Evolutionary conservation across 2,888 invertebrate species (phyloP).

Genomic region (Ophion costatus): DNA sequence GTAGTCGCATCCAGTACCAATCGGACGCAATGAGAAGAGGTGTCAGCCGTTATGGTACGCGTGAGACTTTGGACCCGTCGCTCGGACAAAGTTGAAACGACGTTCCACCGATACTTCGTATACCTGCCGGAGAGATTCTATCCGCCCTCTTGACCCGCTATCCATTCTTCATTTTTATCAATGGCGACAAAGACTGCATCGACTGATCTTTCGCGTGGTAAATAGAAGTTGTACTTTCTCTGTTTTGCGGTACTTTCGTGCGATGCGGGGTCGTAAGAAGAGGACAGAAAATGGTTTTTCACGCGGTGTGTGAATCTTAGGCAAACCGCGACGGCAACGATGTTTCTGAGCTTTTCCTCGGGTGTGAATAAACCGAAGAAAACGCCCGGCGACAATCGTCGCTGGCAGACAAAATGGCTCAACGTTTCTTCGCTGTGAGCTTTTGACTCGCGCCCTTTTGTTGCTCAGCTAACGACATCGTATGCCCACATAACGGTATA

Average conservation of each 20-base stretch:
- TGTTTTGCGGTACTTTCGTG: conserved; percentile 44
- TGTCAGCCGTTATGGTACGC: not conserved
- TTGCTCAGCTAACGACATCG: conserved; percentile 1
- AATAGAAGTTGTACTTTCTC: conserved; percentile 23
- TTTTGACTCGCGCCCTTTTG: conserved; percentile 11
- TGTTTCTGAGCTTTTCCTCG: conserved; percentile 66
- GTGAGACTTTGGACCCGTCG: not conserved
- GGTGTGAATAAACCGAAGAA: conserved; percentile 69
- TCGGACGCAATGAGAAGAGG: conserved; percentile 4
- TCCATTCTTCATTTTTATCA: not conserved
- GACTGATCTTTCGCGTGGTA: conserved; percentile 24
- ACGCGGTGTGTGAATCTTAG: not conserved
- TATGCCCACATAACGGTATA: conserved; percentile 26
- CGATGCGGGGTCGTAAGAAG: conserved; percentile 6
- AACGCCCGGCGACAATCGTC: conserved; percentile 64
- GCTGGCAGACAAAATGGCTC: conserved; percentile 2
- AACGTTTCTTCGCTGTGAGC: not conserved
- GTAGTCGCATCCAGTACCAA: conserved; percentile 27
- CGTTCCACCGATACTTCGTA: not conserved
- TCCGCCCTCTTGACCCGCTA: not conserved
- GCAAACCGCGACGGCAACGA: conserved; percentile 61
- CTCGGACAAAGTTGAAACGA: not conserved
- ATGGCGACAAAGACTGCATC: conserved; percentile 9
- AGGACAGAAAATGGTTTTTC: conserved; percentile 12
- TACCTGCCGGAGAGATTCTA: not conserved